These are phyloP conservation scores for Sebastes jordani DNA, from an alignment of 2,797 vertebrate species.

Conservation along the genomic window DNA sequence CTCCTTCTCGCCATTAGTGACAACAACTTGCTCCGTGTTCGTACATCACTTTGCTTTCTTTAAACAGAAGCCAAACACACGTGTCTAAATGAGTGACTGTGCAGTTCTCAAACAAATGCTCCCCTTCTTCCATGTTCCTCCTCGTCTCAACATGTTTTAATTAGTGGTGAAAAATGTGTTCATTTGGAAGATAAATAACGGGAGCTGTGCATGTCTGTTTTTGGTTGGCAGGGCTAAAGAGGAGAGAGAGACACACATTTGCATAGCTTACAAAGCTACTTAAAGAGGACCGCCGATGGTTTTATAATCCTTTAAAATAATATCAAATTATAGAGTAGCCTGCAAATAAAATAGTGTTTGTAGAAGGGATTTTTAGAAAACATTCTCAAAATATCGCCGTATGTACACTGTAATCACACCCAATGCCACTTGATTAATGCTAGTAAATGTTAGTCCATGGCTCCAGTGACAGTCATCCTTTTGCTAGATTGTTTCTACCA, in stretches of 20 bases:
- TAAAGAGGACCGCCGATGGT: not conserved
- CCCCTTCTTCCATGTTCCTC: constrained; percentile 69
- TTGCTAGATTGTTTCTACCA: not conserved
- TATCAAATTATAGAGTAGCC: not conserved
- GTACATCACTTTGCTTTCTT: constrained; percentile 70
- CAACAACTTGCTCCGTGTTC: constrained; percentile 68
- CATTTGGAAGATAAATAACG: constrained; percentile 84
- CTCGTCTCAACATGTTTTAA: constrained; percentile 81
- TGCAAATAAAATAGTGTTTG: constrained; percentile 16
- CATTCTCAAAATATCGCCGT: not conserved
- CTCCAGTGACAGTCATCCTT: not conserved
- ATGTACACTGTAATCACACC: not conserved
- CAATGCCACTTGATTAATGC: not conserved
- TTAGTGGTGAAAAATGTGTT: constrained; percentile 85
- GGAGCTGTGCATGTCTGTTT: constrained; percentile 73
- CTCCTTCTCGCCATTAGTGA: constrained; percentile 65
- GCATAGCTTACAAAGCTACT: constrained; percentile 20
- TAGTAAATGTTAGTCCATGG: constrained; percentile 2
- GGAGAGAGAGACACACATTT: constrained; percentile 41
- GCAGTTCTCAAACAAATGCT: constrained; percentile 77
- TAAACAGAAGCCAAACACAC: constrained; percentile 75
- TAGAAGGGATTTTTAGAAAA: not conserved
- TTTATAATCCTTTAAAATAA: constrained; percentile 28
- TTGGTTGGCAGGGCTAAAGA: constrained; percentile 75
- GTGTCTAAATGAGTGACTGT: constrained; percentile 77